Percentiles rank a stretch among this genome's conserved stretches.
Conservation (phyloP, 2,888 invertebrate species). For the Apamea crenata region DNA sequence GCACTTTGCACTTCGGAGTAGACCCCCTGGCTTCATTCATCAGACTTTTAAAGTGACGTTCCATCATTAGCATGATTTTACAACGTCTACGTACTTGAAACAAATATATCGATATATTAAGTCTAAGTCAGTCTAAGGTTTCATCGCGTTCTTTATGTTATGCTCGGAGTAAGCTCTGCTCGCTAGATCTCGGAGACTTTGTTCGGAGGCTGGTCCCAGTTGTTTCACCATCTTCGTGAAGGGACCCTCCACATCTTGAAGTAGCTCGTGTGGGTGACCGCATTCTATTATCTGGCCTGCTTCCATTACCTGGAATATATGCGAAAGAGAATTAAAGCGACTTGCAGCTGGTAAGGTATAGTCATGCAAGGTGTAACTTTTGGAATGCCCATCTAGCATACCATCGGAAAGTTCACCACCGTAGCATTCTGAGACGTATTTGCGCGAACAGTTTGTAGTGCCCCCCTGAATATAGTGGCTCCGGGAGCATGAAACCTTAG, state of each 20-base stretch:
- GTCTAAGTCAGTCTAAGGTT: neutral
- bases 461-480: neutral
- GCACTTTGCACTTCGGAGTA: too few species aligned
- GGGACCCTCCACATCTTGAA: slow-evolving; percentile 89
- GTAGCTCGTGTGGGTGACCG: slow-evolving; percentile 92
- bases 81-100: neutral
- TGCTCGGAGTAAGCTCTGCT: slow-evolving; percentile 81
- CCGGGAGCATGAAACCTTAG: neutral
- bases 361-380: neutral
- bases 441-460: neutral
- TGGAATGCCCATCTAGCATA: neutral
- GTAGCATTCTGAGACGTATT: neutral
- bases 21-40: too few species aligned
- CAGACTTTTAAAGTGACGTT: neutral
- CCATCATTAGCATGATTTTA: neutral
- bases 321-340: neutral
- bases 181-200: slow-evolving; percentile 84
- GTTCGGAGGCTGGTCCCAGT: slow-evolving; percentile 89
- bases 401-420: too few species aligned
- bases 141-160: slow-evolving; percentile 64
- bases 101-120: neutral
- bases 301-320: slow-evolving; percentile 87
- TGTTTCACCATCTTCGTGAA: slow-evolving; percentile 92
- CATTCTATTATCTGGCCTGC: slow-evolving; percentile 92
- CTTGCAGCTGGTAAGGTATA: neutral